Conservation (phyloP, 2,888 invertebrate genomes). For the Aricia artaxerxes region DNA sequence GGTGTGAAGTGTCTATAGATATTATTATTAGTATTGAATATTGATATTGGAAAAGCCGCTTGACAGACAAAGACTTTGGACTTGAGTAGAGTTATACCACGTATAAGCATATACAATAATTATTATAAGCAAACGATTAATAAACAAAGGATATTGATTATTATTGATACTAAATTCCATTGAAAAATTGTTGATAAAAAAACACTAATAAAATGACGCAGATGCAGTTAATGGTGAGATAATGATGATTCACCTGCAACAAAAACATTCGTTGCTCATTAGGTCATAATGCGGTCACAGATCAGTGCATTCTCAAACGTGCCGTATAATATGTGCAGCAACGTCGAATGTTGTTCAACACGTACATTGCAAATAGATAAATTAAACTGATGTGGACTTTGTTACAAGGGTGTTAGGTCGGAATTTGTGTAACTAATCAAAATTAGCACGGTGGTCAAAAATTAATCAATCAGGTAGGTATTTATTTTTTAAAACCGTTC, state of each 20-base stretch:
- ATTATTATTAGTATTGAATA: too few species aligned
- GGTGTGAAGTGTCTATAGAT: too few species aligned
- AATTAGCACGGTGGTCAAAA: background rate
- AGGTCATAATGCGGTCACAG: conserved; percentile 20
- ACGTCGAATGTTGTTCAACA: background rate
- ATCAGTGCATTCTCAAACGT: background rate
- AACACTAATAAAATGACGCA: conserved; percentile 9
- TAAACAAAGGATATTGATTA: background rate
- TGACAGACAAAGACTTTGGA: too few species aligned
- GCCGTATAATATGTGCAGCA: background rate
- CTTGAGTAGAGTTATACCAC: too few species aligned
- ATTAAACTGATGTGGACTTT: background rate
- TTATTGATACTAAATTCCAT: background rate
- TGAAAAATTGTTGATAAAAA: background rate
- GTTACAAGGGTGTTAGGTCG: background rate
- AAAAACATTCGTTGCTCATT: conserved; percentile 21
- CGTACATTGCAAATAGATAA: background rate
- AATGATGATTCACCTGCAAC: conserved; percentile 22
- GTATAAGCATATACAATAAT: too few species aligned
- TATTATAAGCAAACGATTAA: background rate
- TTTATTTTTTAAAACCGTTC: background rate
- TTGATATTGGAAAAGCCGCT: too few species aligned
- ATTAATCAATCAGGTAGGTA: background rate
- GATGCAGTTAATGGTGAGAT: conserved; percentile 14
- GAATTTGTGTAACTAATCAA: background rate